These are phyloP conservation scores for Ichneumoninae sp. DNA, from an alignment of 2,888 invertebrate genomes.

Conservation along the genomic window DNA sequence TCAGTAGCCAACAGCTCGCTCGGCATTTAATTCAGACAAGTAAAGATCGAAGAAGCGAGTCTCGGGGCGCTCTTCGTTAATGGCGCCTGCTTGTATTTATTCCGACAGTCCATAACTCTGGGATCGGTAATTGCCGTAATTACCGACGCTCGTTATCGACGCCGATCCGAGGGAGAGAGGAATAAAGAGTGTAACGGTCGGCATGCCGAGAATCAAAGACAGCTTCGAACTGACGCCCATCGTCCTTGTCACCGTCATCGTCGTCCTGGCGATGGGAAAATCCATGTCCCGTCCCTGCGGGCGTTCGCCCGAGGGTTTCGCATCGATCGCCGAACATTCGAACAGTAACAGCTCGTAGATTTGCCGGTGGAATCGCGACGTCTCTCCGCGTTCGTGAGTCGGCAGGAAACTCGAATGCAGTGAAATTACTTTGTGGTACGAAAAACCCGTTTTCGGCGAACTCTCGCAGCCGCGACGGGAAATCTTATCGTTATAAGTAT, in stretches of 20 bases:
- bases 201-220: constrained; percentile 52
- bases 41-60: constrained; percentile 41
- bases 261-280: constrained; percentile 10
- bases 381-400: not conserved
- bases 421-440: no score
- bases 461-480: no score
- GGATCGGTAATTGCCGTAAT: constrained; percentile 78
- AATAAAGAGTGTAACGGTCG: constrained; percentile 54
- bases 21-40: constrained; percentile 51
- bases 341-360: constrained; percentile 12
- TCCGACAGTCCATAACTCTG: constrained; percentile 79
- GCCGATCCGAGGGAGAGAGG: constrained; percentile 57
- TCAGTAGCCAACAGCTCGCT: constrained; percentile 51
- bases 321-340: constrained; percentile 21
- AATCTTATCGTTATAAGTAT: no score
- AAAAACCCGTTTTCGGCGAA: no score
- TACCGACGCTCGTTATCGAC: constrained; percentile 68
- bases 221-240: constrained; percentile 51
- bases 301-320: constrained; percentile 25
- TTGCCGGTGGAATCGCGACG: not conserved
- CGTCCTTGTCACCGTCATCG: constrained; percentile 41
- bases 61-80: constrained; percentile 61
- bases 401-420: no score
- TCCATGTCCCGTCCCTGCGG: not conserved
- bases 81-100: constrained; percentile 77